Base-by-base conservation (phyloP, 2,797 vertebrate species). In the Anolis apletophallus region DNA sequence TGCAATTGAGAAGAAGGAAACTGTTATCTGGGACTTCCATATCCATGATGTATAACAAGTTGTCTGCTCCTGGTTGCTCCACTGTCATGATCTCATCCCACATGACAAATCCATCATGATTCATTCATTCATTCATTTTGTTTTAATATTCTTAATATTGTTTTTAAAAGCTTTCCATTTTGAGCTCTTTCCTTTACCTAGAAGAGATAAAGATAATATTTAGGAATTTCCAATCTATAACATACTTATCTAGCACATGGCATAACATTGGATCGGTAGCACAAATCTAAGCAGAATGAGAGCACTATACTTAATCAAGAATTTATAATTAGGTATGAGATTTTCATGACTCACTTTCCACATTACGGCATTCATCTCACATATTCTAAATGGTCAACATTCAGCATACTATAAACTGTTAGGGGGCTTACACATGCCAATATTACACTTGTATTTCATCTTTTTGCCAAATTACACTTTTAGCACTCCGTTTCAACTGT, bases 141-240 rank as follows among this genome's bases (percentile, higher is more conserved):
- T 88, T 83, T 77, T 17, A 88, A 88, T 77, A n/a, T 36, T 0
- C 36, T 71, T 54, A 75, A 89, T 86, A 86, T 10, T 40, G 50
- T 83, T 86, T 59, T 9, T n/a, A 55, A 82, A 80, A 88, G 59
- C 1, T 34, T 2, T 26, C 36, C 64, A 84, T 75, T 79, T 26
- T 89, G 83, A 2, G 54, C 0, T 0, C 7, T 78, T 52, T 91
- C 17, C 83, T 82, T 91, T 88, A 92, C 90, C 94, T 95, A 68
- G 67, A 34, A 40, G 3, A 68, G 46, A 72, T 5, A 23, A 55
- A 55, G 57, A 29, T 9, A 55, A 72, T 26, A 16, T 11, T 36
- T n/a, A 72, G 46, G 29, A 88, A 64, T 19, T 40, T 73, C 64
- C 29, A 1, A 69, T 55, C 36, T 69, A 59, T 57, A 88, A 76